These are phyloP conservation scores for Abscondita cerata DNA, from an alignment of 2,888 invertebrate genomes.

Conservation along the genomic window DNA sequence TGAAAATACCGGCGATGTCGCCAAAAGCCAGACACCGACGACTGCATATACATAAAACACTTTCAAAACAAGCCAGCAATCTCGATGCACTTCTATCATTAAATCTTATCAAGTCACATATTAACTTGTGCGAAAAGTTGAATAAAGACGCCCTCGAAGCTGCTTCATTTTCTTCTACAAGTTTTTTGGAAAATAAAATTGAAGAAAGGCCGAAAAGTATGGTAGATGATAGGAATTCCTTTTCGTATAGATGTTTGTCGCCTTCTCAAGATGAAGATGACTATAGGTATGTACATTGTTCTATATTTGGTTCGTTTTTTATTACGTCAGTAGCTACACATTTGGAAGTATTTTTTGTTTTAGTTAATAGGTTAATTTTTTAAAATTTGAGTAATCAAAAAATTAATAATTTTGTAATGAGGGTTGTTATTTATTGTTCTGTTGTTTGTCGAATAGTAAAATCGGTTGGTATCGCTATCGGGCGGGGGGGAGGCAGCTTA, in stretches of 20 bases:
- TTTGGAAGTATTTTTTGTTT: no score
- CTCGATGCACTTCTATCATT: slow-evolving; percentile 30
- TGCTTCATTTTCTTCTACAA: slow-evolving; percentile 14
- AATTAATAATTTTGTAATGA: no score
- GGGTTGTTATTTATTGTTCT: no score
- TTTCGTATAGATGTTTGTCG: slow-evolving; percentile 49
- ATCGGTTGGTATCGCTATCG: no score
- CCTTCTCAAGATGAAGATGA: slow-evolving; percentile 51
- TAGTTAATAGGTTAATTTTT: no score
- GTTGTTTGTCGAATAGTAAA: no score
- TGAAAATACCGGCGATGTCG: slow-evolving; percentile 33
- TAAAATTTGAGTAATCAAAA: no score
- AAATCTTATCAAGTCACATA: slow-evolving; percentile 35
- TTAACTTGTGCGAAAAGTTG: slow-evolving; percentile 30
- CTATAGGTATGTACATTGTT: slow-evolving; percentile 44
- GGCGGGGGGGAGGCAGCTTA: no score
- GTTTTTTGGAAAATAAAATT: slow-evolving; percentile 16
- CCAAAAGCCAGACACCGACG: slow-evolving; percentile 30
- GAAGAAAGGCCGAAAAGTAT: slow-evolving; percentile 19
- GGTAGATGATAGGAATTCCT: slow-evolving; percentile 39
- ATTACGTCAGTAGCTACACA: no score
- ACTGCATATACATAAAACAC: slow-evolving; percentile 28
- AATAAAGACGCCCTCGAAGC: slow-evolving; percentile 12
- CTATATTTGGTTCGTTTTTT: no score
- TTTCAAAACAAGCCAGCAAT: slow-evolving; percentile 32